These are phyloP conservation scores for Micromesistius poutassou DNA, from an alignment of 2,797 vertebrate species.

Conservation along the genomic window DNA sequence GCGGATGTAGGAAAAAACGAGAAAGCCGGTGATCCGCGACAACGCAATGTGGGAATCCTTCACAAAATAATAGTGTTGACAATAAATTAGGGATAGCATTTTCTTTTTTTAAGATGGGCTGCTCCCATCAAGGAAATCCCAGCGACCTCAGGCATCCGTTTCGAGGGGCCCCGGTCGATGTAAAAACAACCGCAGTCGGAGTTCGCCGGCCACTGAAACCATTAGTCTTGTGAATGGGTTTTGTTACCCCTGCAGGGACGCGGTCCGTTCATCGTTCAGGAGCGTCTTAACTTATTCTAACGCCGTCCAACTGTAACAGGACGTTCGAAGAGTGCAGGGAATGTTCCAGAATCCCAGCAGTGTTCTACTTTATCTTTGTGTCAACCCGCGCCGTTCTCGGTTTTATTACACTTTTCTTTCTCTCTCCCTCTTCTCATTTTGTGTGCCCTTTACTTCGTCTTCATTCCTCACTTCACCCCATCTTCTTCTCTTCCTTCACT, in stretches of 20 bases:
- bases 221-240: not conserved
- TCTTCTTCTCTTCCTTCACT: not conserved
- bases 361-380: not conserved
- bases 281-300: conserved; percentile 1
- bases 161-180: not conserved
- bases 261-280: not conserved
- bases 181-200: not conserved
- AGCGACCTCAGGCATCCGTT: not conserved
- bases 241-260: not conserved
- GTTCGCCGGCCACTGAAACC: not conserved
- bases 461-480: not conserved
- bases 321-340: not conserved
- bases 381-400: not conserved
- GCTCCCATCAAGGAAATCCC: conserved; percentile 11
- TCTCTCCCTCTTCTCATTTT: not conserved
- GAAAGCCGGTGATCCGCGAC: not conserved
- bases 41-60: not conserved
- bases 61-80: not conserved
- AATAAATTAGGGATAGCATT: not conserved
- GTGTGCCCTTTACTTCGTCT: not conserved
- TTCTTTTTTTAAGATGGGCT: conserved; percentile 16
- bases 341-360: not conserved
- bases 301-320: conserved; percentile 3
- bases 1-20: not conserved
- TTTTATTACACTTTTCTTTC: not conserved